phyloP scores from a whole-genome alignment of 1,140 invertebrate genomes.

The Sycophaga agraensis region DNA sequence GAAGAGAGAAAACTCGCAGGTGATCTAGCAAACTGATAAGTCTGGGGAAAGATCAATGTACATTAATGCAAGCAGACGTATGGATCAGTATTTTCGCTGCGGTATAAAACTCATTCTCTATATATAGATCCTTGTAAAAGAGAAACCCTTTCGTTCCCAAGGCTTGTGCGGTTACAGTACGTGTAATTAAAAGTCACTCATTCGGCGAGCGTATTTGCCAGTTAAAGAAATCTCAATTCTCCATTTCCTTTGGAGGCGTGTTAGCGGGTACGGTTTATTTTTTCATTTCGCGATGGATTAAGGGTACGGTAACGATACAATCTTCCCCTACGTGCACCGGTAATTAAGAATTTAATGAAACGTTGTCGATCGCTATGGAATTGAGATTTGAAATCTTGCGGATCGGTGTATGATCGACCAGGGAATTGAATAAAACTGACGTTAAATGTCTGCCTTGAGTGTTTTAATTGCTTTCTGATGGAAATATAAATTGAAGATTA shows the following conservation, averaged over 20 bases:
- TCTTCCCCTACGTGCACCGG: not conserved
- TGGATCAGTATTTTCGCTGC: not conserved
- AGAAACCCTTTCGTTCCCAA: too few relatives aligned
- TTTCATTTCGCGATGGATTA: slow-evolving; percentile 16
- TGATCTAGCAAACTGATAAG: slow-evolving; percentile 19
- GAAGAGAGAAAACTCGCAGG: slow-evolving; percentile 2
- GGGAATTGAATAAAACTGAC: slow-evolving; percentile 18
- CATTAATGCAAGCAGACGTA: slow-evolving; percentile 10
- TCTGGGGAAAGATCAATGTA: slow-evolving; percentile 21
- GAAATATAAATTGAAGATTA: slow-evolving; percentile 9
- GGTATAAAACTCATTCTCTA: too few relatives aligned
- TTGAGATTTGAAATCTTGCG: slow-evolving; percentile 14
- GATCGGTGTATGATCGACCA: not conserved
- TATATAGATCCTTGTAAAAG: too few relatives aligned
- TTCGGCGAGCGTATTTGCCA: too few relatives aligned
- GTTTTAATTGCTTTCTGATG: slow-evolving; percentile 21
- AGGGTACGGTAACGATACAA: slow-evolving; percentile 2
- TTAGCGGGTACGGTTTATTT: too few relatives aligned
- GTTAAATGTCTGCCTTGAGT: not conserved
- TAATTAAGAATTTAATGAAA: slow-evolving; percentile 23
- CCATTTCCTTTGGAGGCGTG: too few relatives aligned
- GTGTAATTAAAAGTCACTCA: too few relatives aligned
- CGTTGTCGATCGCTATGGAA: not conserved
- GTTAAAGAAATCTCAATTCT: too few relatives aligned
- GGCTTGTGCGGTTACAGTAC: too few relatives aligned